Conservation (phyloP, 2,113 vertebrate genomes). For the Lepus timidus region DNA sequence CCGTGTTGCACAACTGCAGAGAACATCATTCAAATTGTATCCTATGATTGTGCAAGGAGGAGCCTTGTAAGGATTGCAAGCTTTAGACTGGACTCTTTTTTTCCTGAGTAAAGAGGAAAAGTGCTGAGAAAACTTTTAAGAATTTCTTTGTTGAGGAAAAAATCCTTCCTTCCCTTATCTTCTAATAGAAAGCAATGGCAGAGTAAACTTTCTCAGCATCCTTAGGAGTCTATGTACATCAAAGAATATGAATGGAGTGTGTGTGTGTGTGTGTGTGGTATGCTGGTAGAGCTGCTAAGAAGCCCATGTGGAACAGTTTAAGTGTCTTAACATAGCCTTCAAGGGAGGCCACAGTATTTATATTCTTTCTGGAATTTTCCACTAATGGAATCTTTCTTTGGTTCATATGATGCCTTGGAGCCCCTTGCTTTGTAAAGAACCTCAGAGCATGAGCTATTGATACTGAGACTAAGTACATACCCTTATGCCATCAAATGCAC, state of each 20-base stretch:
- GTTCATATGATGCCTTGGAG: background rate
- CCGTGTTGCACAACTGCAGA: slow-evolving; percentile 55
- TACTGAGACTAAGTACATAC: background rate
- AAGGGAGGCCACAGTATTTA: slow-evolving; percentile 28
- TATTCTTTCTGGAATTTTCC: slow-evolving; percentile 53
- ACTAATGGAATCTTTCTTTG: slow-evolving; percentile 45
- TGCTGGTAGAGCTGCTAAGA: background rate
- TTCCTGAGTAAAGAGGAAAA: background rate
- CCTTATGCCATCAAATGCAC: slow-evolving; percentile 59
- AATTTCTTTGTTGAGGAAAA: slow-evolving; percentile 11
- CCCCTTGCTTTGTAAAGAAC: background rate
- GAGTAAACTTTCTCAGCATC: slow-evolving; percentile 3
- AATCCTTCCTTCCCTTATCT: background rate
- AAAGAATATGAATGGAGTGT: background rate
- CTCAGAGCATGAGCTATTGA: background rate
- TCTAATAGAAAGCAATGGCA: background rate
- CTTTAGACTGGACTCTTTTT: background rate
- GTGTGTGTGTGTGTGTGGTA: background rate
- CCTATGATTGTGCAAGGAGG: slow-evolving; percentile 26
- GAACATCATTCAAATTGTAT: slow-evolving; percentile 50
- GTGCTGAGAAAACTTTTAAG: slow-evolving; percentile 3
- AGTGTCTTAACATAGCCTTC: background rate
- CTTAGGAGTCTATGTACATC: slow-evolving; percentile 45
- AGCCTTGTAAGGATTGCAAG: background rate
- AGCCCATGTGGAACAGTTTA: background rate